Base-by-base conservation (phyloP, 2,113 vertebrate genomes). In the Pogonocichla stellata region DNA sequence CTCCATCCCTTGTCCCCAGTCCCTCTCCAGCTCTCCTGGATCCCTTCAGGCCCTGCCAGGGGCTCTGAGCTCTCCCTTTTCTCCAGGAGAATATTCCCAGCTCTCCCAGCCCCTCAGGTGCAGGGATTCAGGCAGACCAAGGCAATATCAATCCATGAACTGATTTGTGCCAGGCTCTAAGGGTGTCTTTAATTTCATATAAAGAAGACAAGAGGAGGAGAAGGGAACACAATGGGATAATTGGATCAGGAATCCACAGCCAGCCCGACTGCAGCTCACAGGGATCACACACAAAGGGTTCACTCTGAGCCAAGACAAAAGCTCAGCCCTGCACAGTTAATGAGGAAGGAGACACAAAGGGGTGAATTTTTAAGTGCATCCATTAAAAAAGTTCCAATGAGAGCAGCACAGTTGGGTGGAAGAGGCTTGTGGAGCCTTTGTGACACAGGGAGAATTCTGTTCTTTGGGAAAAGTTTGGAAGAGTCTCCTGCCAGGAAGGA, bases 161-260 rank as follows among this genome's bases (percentile, higher is more conserved):
- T 95, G 54, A 60, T 80, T 86, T 84, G 48, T 91, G 90, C 67
- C 88, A 12, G 5, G 73, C 86, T 94, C 94, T 89, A 34, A 73
- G n/a, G 84, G 9, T 87, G 83, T 38, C 80, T 96, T 96, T 96
- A 47, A 73, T 92, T 70, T 94, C 43, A 5, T 12, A 5, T 36
- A 74, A 92, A 77, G 91, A 73, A 92, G 71, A 54, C 74, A 57
- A 67, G 96, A 92, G 57, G 96, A 69, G 69, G 72, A 92, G 86
- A 47, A 4, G 22, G 87, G 64, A 80, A 31, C 72, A 88, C 79
- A 93, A 26, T 34, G 90, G 77, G 72, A 54, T 91, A 93, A 96
- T 70, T 97, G 93, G 95, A 87, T 89, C 65, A 65, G 86, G 86
- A 61, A 81, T 77, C 62, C 43, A 20, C 43, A 34, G 50, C 77